Evolutionary conservation across 1,140 invertebrate species (phyloP), one percentile per base, ranked within the genome.

Genomic region (Trinorchestia longiramus): DNA sequence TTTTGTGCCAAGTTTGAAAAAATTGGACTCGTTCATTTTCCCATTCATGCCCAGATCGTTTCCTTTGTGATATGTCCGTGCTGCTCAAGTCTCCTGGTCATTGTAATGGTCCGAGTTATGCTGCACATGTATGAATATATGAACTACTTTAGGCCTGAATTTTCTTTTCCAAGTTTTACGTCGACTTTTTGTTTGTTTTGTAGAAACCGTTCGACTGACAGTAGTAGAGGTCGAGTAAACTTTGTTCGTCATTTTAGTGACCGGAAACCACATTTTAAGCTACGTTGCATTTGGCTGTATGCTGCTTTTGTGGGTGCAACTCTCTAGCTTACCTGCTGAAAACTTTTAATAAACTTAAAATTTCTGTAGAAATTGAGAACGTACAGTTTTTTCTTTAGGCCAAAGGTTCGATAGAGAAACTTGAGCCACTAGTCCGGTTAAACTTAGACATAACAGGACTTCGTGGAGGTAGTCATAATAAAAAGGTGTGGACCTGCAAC

Each of bases 191-290:
- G 6, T 47, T 94, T 0, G 92, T 44, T 94, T 28, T 45, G 92
- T 94, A 47, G 92, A 90, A 90, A 90, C 92, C 44, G 40, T 44
- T 42, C 11, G 44, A 40, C 92, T 94, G 92, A n/a, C 92, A 94
- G 36, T 94, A 47, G 92, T n/a, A 94, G 8, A 45, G 36, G 44
- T 94, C 44, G 43, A 17, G 92, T n/a, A 45, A 47, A 94, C 8
- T 42, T n/a, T 94, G 92, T n/a, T 90, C 43, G 40, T 94, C 41
- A 47, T 94, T 43, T 45, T 45, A 40, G 44, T 45, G 92, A 47
- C 92, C 8, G 92, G 92, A 94, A 94, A 45, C 92, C 92, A n/a
- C 44, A 40, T 15, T 44, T 94, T 43, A 43, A 94, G 92, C 92
- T 44, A 28, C 41, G 90, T 19, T 94, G 92, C 92, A 40, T 94